A percentile compares a stretch with the other conserved stretches of the same genome.
These are phyloP conservation scores for Oreohelix idahoensis DNA, from an alignment of 1,140 invertebrate genomes.

Conservation along the genomic window DNA sequence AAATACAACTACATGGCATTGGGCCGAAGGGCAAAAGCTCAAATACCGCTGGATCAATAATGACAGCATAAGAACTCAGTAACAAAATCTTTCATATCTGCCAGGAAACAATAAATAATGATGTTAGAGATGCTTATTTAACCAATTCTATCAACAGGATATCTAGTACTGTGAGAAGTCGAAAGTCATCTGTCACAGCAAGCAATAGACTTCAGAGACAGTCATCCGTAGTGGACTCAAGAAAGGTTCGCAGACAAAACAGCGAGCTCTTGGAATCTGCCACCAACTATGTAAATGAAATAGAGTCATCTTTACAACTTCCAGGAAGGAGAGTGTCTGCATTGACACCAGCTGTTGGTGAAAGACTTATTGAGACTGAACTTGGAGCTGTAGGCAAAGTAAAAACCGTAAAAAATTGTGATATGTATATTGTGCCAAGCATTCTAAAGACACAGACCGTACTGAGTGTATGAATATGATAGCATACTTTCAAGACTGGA, in stretches of 20 bases:
- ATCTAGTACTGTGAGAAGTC: neutral
- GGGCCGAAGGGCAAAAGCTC: too few relatives aligned
- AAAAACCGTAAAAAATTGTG: too few relatives aligned
- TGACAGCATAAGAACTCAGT: too few relatives aligned
- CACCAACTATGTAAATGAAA: neutral
- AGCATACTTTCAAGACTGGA: too few relatives aligned
- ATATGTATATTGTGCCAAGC: too few relatives aligned
- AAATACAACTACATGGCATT: too few relatives aligned
- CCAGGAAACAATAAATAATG: too few relatives aligned
- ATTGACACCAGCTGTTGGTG: neutral
- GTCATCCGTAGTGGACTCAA: neutral
- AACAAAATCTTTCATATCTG: too few relatives aligned
- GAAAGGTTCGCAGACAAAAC: neutral
- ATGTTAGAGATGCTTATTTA: too few relatives aligned
- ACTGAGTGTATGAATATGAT: too few relatives aligned
- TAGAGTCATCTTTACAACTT: conserved; percentile 11
- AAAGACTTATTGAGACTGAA: conserved; percentile 21
- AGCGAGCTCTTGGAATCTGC: conserved; percentile 15
- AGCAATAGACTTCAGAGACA: neutral
- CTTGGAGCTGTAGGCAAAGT: conserved; percentile 1
- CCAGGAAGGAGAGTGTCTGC: neutral
- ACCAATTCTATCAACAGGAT: neutral
- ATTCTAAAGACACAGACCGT: too few relatives aligned
- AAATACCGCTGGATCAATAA: too few relatives aligned
- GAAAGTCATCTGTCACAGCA: neutral